Percentiles rank a stretch among this genome's conserved stretches.
Evolutionary conservation across 2,888 invertebrate species (phyloP).

Genomic region (Aphelenchoides bicaudatus): DNA sequence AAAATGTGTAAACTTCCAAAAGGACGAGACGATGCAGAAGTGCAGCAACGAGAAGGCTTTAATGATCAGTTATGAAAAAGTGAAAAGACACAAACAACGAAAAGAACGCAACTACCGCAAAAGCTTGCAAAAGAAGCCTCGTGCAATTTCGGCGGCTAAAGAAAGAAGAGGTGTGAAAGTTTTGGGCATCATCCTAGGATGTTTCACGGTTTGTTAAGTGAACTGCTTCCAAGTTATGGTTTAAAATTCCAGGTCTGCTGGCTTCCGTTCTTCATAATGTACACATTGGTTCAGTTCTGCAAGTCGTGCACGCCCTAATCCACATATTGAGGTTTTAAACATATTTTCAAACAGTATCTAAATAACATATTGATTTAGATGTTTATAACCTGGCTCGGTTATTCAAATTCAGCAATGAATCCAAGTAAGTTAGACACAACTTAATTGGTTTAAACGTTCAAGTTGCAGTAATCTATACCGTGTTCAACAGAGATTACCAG

Average conservation of each 20-base stretch:
- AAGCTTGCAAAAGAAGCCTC: conserved; percentile 58
- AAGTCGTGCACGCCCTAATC: conserved; percentile 47
- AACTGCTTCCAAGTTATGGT: conserved; percentile 59
- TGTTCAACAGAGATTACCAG: conserved; percentile 60
- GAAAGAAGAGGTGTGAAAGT: conserved; percentile 58
- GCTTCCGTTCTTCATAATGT: conserved; percentile 49
- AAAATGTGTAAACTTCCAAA: conserved; percentile 39
- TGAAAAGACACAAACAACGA: conserved; percentile 55
- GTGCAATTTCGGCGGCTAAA: conserved; percentile 60
- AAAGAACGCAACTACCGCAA: conserved; percentile 56
- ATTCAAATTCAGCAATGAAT: conserved; percentile 59
- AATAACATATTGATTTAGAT: conserved; percentile 30
- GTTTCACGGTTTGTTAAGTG: conserved; percentile 61
- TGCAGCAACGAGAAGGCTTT: conserved; percentile 7
- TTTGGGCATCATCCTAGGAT: conserved; percentile 60
- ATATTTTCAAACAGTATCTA: conserved; percentile 44
- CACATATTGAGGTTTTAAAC: conserved; percentile 61
- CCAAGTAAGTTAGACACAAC: conserved; percentile 47
- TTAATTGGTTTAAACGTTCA: neutral
- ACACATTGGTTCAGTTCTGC: conserved; percentile 59
- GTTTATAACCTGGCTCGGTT: conserved; percentile 47
- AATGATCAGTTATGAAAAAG: conserved; percentile 55
- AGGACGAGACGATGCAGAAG: conserved; percentile 32
- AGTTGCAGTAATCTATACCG: conserved; percentile 33
- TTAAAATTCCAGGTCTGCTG: neutral